phyloP scores from a whole-genome alignment of 2,888 invertebrate species.

The Kryphioiulus occultus region DNA sequence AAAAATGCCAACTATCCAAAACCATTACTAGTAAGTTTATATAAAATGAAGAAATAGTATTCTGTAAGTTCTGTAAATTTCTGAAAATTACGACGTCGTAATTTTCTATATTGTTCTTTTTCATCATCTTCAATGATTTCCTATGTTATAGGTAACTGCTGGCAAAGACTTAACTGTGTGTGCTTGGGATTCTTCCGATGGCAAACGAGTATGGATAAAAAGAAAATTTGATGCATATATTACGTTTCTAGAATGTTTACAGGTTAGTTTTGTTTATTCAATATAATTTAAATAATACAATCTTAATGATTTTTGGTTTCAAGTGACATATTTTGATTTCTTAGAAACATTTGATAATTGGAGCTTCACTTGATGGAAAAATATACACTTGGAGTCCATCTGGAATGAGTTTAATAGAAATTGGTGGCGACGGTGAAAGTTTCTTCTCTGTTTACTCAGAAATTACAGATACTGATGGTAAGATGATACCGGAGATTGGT shows the following conservation, averaged over 20 bases:
- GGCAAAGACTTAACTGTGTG: slow-evolving; percentile 8
- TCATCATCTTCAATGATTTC: not conserved
- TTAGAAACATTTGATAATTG: slow-evolving; percentile 37
- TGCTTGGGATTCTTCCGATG: slow-evolving; percentile 36
- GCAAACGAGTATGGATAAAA: slow-evolving; percentile 28
- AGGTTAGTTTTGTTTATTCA: not conserved
- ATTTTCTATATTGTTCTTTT: not conserved
- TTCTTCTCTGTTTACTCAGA: slow-evolving; percentile 7
- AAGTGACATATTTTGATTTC: not conserved
- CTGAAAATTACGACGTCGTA: not conserved
- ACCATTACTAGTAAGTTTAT: not conserved
- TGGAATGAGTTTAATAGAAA: slow-evolving; percentile 12
- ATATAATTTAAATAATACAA: not conserved
- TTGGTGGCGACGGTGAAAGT: slow-evolving; percentile 17
- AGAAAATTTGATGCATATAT: slow-evolving; percentile 45
- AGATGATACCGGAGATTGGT: not conserved
- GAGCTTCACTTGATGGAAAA: slow-evolving; percentile 26
- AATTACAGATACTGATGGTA: not conserved
- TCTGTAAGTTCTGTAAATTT: no score
- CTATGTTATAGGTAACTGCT: slow-evolving; percentile 41
- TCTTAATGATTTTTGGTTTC: not conserved
- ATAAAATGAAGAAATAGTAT: not conserved
- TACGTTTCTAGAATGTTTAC: not conserved
- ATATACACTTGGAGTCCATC: slow-evolving; percentile 31
- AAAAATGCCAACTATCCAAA: not conserved